Conservation (phyloP, 2,888 invertebrate genomes). For the Marasmarcha lunaedactyla region DNA sequence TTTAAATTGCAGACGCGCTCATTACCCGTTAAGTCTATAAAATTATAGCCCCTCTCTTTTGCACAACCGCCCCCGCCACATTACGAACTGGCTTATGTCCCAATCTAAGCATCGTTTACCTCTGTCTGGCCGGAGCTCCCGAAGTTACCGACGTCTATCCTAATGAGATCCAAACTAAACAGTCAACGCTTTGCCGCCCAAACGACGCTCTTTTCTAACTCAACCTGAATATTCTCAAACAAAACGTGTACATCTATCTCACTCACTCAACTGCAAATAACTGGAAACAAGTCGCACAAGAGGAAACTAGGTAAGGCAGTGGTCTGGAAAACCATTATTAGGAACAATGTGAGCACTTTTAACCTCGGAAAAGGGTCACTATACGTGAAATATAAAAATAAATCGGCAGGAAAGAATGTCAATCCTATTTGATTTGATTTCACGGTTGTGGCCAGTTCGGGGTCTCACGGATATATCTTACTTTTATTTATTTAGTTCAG, state of each 20-base stretch:
- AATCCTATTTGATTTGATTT: not conserved
- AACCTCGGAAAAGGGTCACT: not conserved
- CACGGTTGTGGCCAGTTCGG: too few species aligned
- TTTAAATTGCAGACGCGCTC: too few species aligned
- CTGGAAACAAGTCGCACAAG: not conserved
- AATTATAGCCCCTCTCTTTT: too few species aligned
- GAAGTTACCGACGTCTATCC: not conserved
- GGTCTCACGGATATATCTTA: too few species aligned
- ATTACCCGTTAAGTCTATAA: too few species aligned
- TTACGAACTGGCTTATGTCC: too few species aligned
- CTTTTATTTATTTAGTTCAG: too few species aligned
- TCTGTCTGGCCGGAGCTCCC: not conserved
- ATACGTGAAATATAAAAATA: not conserved
- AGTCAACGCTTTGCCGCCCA: not conserved
- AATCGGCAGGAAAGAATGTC: not conserved
- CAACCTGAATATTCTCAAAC: not conserved
- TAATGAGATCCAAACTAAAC: not conserved
- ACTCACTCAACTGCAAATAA: not conserved
- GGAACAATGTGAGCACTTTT: constrained; percentile 1
- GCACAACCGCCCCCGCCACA: too few species aligned
- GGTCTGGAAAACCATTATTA: not conserved
- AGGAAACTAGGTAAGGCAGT: not conserved
- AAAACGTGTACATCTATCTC: not conserved
- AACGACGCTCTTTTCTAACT: not conserved
- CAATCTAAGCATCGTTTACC: too few species aligned